A percentile compares a stretch with the other conserved stretches of the same genome.
Evolutionary conservation across 2,888 invertebrate genomes (phyloP).

Genomic region (Eilema sororculum): DNA sequence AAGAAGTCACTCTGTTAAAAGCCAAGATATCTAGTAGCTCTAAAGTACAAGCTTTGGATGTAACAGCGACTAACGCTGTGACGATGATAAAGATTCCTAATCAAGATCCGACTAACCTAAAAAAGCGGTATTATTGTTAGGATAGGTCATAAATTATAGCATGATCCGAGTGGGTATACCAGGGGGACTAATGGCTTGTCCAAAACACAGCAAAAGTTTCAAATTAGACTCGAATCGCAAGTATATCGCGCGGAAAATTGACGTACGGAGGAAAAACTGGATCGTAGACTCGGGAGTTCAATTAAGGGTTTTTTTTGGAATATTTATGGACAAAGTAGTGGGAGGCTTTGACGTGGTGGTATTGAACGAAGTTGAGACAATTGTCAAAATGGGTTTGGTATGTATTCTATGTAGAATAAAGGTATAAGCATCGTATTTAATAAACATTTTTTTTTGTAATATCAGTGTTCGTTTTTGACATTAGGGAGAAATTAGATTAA

Average conservation of each 20-base stretch:
- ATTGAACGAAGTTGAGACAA: no score
- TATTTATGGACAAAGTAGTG: constrained; percentile 11
- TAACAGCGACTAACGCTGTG: no score
- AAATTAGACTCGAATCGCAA: constrained; percentile 68
- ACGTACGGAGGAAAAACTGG: constrained; percentile 53
- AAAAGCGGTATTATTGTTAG: constrained; percentile 16
- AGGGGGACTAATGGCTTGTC: constrained; percentile 57
- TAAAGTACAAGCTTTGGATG: no score
- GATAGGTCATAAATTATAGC: constrained; percentile 36
- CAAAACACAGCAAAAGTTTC: constrained; percentile 63
- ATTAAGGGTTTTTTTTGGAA: constrained; percentile 19
- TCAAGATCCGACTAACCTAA: constrained; percentile 10
- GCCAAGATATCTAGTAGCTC: no score
- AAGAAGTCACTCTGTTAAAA: no score
- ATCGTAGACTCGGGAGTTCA: constrained; percentile 19
- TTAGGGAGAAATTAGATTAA: no score
- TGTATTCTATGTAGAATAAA: no score
- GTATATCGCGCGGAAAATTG: constrained; percentile 70
- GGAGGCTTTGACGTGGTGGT: neutral
- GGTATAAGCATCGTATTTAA: no score
- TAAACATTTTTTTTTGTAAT: no score
- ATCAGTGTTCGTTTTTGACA: no score
- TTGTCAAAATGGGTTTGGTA: no score
- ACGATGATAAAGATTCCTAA: neutral
- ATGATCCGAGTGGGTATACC: constrained; percentile 46